phyloP scores from a whole-genome alignment of 2,113 vertebrate species.

The Chloroceryle aenea region DNA sequence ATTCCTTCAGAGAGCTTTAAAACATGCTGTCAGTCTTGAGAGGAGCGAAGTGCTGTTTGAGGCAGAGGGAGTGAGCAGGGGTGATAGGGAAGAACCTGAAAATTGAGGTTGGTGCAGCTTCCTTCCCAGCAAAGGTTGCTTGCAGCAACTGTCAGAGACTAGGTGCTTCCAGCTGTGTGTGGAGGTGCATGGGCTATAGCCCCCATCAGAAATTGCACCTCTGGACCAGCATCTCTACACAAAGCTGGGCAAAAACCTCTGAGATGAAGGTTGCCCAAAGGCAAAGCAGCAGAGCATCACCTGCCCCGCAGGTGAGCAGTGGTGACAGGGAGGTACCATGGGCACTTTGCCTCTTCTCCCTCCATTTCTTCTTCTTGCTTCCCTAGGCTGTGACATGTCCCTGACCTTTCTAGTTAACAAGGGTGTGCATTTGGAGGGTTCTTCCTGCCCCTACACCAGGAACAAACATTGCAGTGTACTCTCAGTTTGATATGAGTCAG shows the following conservation, averaged over 20 bases:
- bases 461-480: not conserved
- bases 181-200: not conserved
- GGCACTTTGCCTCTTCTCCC: not conserved
- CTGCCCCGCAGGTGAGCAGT: not conserved
- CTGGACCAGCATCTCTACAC: not conserved
- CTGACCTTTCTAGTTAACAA: not conserved
- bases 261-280: not conserved
- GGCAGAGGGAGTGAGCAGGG: not conserved
- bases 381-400: not conserved
- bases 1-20: not conserved
- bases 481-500: not conserved
- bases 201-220: not conserved
- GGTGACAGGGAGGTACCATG: not conserved
- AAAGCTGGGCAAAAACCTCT: not conserved
- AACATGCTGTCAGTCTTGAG: not conserved
- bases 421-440: not conserved
- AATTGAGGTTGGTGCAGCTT: not conserved
- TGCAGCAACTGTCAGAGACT: not conserved
- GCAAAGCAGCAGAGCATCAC: rapidly evolving
- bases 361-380: not conserved
- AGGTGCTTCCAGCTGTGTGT: not conserved
- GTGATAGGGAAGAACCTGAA: not conserved
- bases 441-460: not conserved
- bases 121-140: not conserved
- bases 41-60: not conserved